Evolutionary conservation across 2,797 vertebrate species (phyloP).

Genomic region (Tragelaphus eurycerus): DNA sequence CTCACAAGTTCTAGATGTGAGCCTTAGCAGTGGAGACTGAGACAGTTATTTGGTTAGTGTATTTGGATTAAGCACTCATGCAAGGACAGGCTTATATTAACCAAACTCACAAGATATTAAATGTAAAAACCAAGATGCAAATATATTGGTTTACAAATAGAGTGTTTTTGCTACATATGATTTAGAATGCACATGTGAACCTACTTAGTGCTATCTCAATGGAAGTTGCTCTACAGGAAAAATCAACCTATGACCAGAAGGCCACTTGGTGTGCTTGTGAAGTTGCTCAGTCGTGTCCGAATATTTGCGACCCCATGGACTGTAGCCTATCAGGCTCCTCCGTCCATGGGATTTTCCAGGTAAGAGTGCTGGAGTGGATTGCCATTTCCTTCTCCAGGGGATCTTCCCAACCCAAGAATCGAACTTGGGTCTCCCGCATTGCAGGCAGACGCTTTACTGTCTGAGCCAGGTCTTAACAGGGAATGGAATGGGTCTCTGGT

Average conservation of each 20-base stretch:
- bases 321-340: no score
- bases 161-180: background rate
- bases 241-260: background rate
- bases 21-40: background rate
- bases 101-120: background rate
- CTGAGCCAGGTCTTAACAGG: background rate
- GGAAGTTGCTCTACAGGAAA: background rate
- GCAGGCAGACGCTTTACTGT: no score
- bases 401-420: no score
- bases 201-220: background rate
- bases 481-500: background rate
- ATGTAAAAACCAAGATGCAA: background rate
- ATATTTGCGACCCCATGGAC: no score
- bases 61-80: background rate
- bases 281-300: no score
- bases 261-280: background rate
- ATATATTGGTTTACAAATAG: background rate
- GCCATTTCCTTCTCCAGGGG: no score
- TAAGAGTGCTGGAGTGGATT: no score
- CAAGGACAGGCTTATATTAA: background rate
- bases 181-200: background rate
- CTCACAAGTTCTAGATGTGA: background rate
- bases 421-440: no score
- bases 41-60: background rate
- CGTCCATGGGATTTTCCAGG: no score